Evolutionary conservation across 2,888 invertebrate genomes (phyloP), one percentile per base, ranked within the genome.

Genomic region (Andrena praecox): DNA sequence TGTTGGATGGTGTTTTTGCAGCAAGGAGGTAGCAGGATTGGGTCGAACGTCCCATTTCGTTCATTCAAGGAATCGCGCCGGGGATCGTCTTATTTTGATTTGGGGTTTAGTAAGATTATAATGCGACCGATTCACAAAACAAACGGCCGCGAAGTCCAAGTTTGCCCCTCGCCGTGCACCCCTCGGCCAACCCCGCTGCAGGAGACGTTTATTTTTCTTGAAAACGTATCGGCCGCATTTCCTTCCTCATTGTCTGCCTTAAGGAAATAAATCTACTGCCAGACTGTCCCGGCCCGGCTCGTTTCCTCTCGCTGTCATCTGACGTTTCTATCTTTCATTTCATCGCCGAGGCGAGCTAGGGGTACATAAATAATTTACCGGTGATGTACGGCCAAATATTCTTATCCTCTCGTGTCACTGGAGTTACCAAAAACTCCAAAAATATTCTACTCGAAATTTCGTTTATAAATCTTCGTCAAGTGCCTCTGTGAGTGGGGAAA

Each of bases 211-310:
- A 91, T 91, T 91, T 91, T 89, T 90, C 90, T 91, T 91, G 90
- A 90, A 91, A 91, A 90, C 90, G 89, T 90, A 91, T 91, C 91
- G 85, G 90, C 89, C 89, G 84, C 90, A 89, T 91, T 91, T 91
- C 90, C 91, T 91, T 91, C 90, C 90, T 91, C 90, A 91, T 91
- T 91, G 91, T 90, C 90, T 87, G 90, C 68, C 89, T 89, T 91
- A 87, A 90, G 90, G 90, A 91, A 91, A 91, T 89, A 91, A 91
- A 91, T 91, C 87, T 69, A 76, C 85, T 77, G 85, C 80, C 84
- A 78, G 79, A 77, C 63, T 70, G 85, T 80, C 73, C 72, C 87
- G 70, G 69, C 27, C 69, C 68, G 56, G 72, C 71, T 76, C 86
- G 76, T 82, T 86, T 86, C 84, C 88, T 82, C 77, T 76, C 67